Base-by-base conservation (phyloP, 2,797 vertebrate genomes). In the Rhinella marina region DNA sequence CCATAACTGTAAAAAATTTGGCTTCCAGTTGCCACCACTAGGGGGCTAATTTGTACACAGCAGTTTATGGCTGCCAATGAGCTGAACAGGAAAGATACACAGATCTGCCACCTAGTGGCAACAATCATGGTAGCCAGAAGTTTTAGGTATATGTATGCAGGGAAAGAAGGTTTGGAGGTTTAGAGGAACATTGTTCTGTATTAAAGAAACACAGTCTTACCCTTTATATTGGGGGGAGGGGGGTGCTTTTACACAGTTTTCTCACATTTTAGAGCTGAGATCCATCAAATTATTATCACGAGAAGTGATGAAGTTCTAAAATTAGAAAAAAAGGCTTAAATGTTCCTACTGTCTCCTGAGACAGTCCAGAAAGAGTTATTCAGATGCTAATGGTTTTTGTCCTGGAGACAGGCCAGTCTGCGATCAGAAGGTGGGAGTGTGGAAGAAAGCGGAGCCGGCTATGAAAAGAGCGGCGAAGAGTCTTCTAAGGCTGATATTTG, bases 311-410 rank as follows among this genome's bases (percentile, higher is more conserved):
- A 77, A 25, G 48, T 50, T 14, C 9, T 48, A 77, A 77, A 25
- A 54, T 77, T 23, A n/a, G 41, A 77, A 77, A 54, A 54, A 41
- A 72, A 12, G 11, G 54, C 48, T 50, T 10, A 80, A 85, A 41
- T 54, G 56, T 41, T 85, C 41, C 25, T 14, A 17, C 57, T 75
- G 32, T 75, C 77, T 52, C 25, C 50, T n/a, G 41, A 80, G 62
- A 79, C 57, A n/a, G 87, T 73, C n/a, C 82, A 73, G 52, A 88
- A 85, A 81, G 77, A 72, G 75, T 72, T 84, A 88, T 84, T 84
- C 75, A 84, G 27, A 88, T 88, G 82, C 52, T 68, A 78, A 84
- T 80, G 61, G 54, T 48, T 79, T 88, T 84, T 88, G 82, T 85
- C 56, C 82, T 81, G 77, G 41, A 88, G 82, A 88, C 85, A 85